These are phyloP conservation scores for Larimichthys crocea DNA, from an alignment of 2,113 vertebrate genomes.

Conservation along the genomic window DNA sequence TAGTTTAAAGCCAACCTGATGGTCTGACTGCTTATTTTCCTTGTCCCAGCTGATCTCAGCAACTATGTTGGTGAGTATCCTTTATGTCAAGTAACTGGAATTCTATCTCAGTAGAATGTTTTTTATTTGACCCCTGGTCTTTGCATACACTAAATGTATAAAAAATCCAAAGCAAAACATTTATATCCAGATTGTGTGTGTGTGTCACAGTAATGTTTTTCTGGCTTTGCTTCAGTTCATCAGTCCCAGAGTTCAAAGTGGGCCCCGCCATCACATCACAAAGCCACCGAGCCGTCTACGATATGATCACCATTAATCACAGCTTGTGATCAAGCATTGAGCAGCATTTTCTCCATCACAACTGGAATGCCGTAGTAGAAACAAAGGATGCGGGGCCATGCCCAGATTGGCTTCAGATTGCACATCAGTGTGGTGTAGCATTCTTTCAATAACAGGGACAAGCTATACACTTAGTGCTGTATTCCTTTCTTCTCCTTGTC, in stretches of 20 bases:
- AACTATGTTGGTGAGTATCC: background rate
- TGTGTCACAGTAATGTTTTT: slow-evolving; percentile 45
- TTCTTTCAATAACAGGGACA: slow-evolving; percentile 49
- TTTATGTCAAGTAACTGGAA: background rate
- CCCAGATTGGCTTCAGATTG: slow-evolving; percentile 74
- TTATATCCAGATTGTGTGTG: slow-evolving; percentile 17
- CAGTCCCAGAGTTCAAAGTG: slow-evolving; percentile 67
- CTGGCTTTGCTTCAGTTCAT: slow-evolving; percentile 57
- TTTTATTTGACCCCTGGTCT: background rate
- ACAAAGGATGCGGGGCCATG: slow-evolving; percentile 53
- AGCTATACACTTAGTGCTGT: slow-evolving; percentile 32
- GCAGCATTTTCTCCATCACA: slow-evolving; percentile 57
- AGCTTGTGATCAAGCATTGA: slow-evolving; percentile 64
- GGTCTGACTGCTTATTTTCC: background rate
- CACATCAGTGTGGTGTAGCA: slow-evolving; percentile 43
- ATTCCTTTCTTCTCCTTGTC: slow-evolving; percentile 59
- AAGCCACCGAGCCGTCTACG: slow-evolving; percentile 58
- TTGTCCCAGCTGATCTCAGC: background rate
- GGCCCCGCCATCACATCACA: slow-evolving; percentile 58
- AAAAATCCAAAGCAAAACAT: slow-evolving; percentile 37
- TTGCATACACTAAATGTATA: slow-evolving; percentile 17
- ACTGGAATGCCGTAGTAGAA: slow-evolving; percentile 66
- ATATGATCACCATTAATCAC: slow-evolving; percentile 76
- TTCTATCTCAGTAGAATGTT: background rate
- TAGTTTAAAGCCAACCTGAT: background rate